phyloP scores from a whole-genome alignment of 2,888 invertebrate genomes.

The Trichogramma evanescens region DNA sequence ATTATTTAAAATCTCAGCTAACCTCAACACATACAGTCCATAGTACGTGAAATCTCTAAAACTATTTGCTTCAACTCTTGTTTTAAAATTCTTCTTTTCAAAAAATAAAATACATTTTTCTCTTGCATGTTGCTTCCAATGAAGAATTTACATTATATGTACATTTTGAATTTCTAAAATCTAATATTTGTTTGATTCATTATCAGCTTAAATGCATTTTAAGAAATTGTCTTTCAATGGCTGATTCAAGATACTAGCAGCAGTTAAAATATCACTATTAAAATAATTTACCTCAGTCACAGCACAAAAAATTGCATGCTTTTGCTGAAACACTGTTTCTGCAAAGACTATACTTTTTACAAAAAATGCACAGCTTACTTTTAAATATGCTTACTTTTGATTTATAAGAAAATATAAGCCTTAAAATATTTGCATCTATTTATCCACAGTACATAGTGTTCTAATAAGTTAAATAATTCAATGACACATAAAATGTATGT shows the following conservation, averaged over 20 bases:
- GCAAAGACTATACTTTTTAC: neutral
- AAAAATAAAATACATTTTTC: slow-evolving; percentile 13
- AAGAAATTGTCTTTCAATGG: neutral
- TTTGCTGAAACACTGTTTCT: neutral
- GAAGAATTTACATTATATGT: slow-evolving; percentile 1
- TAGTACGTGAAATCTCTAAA: neutral
- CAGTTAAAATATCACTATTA: neutral
- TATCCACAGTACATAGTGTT: slow-evolving; percentile 16
- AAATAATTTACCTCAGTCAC: neutral
- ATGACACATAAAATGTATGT: slow-evolving; percentile 15
- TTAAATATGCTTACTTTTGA: slow-evolving; percentile 3
- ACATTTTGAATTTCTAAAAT: slow-evolving; percentile 12
- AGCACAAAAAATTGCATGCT: neutral
- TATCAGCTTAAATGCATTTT: slow-evolving; percentile 7
- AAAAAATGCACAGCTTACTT: neutral
- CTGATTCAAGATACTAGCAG: neutral
- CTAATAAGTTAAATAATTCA: slow-evolving; percentile 17
- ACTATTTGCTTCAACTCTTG: slow-evolving; percentile 27
- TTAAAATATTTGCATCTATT: slow-evolving; percentile 14
- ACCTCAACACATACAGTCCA: no score
- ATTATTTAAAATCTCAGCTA: no score
- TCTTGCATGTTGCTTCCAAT: slow-evolving; percentile 7
- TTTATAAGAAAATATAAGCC: slow-evolving; percentile 7
- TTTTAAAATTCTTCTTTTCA: slow-evolving; percentile 10
- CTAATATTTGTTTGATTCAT: neutral